Evolutionary conservation across 2,888 invertebrate species (phyloP), one percentile per base, ranked within the genome.

Genomic region (Oscheius myriophilus): DNA sequence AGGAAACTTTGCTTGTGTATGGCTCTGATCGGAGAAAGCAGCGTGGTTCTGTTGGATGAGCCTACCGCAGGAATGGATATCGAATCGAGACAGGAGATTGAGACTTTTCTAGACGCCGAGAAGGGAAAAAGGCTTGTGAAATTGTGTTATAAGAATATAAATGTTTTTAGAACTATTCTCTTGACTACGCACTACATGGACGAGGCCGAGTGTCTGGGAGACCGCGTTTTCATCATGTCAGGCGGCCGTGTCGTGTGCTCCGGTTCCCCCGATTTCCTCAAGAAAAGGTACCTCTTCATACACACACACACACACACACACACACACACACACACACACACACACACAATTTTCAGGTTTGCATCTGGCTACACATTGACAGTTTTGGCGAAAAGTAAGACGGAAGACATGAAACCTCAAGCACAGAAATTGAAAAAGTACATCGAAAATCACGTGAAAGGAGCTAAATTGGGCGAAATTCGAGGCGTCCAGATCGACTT

Each of bases 171-270:
- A 23, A 80, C 84, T 0, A 80, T 84, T 43, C 75, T 83, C n/a
- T 64, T 83, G 53, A 84, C 84, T 4, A 84, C 83, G 0, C 84
- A 84, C 64, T 85, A 83, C 64, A 85, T 86, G 83, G 82, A 86
- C 66, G 85, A 85, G 71, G 85, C 85, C 0, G 85, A 85, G 65
- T 59, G 72, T n/a, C 70, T 85, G 21, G 85, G 83, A 9, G 84
- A 84, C 49, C 71, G 82, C 64, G 75, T 84, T 25, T 77, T 73
- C 11, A 82, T 84, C 49, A 83, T 84, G 82, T 75, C 76, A 16
- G 75, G 79, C 23, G 84, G 84, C 51, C 71, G 72, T 7, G 67
- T 79, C 45, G 78, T 73, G n/a, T 84, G 83, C 59, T 75, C 77
- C 57, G 84, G 82, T 16, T 78, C 79, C 1, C 63, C 75, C 9